Base-by-base conservation (phyloP, 2,888 invertebrate species). In the Acanthosepion esculentum region DNA sequence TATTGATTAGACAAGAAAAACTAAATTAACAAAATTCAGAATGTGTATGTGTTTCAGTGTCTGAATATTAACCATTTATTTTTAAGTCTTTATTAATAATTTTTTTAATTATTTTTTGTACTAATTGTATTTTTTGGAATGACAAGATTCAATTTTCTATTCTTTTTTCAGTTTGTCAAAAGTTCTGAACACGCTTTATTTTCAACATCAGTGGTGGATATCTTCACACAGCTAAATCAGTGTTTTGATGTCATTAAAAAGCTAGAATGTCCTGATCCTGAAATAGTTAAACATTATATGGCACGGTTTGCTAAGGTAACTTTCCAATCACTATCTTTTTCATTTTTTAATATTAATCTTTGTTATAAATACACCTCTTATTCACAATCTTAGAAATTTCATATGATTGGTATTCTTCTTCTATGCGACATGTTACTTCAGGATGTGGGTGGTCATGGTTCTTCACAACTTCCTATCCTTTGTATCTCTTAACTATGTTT, bases 191-290 rank as follows among this genome's bases (percentile, higher is more conserved):
- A 99, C 98, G 99, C 99, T 7, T 98, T 99, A 96, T 99, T 99
- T 98, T 99, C 99, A 96, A 99, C 99, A 97, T 99, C 99, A 41
- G 99, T 99, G 95, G 99, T 99, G 95, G 99, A 99, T 97, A 99
- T 99, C 95, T 99, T 99, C 98, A 99, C 99, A 0, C 99, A 99
- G 98, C 98, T 99, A 96, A 99, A 99, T 95, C 99, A 99, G 97
- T 99, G 99, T 98, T 99, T 99, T 98, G 99, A 99, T 98, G 99
- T 99, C 96, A 99, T 99, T 96, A 99, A 99, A 96, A 99, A 99
- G 97, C 98, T 99, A 95, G 99, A 99, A 97, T 99, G 99, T 98
- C 99, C 99, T 0, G 99, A 99, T 98, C 99, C 99, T 91, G 99
- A 99, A 98, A 99, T 99, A 96, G 99, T 99, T 98, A 99, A 99